These are phyloP conservation scores for Eudemis profundana DNA, from an alignment of 2,888 invertebrate species.

Conservation along the genomic window DNA sequence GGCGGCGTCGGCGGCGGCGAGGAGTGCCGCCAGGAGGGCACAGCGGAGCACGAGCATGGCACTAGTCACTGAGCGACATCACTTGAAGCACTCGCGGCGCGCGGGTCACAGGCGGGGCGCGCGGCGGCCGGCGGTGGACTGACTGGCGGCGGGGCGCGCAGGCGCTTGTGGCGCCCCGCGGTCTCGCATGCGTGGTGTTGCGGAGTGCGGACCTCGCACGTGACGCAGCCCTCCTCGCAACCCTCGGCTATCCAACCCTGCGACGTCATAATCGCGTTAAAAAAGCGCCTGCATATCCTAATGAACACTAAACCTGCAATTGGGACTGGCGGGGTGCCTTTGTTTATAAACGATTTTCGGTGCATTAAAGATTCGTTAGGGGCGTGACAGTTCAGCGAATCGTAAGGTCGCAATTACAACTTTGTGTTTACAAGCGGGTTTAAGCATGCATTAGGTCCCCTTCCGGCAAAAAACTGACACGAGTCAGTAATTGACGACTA, in stretches of 20 bases:
- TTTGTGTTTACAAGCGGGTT: constrained; percentile 64
- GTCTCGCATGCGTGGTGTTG: constrained; percentile 85
- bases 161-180: constrained; percentile 79
- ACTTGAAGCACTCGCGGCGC: constrained; percentile 79
- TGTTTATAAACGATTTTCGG: constrained; percentile 73
- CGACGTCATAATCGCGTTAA: constrained; percentile 83
- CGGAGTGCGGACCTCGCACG: constrained; percentile 84
- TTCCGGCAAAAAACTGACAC: constrained; percentile 63
- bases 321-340: constrained; percentile 69
- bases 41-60: constrained; percentile 82
- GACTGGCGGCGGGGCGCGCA: constrained; percentile 65
- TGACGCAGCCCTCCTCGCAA: constrained; percentile 84
- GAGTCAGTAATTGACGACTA: constrained; percentile 68
- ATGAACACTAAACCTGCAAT: constrained; percentile 82
- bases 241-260: constrained; percentile 73
- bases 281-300: constrained; percentile 82
- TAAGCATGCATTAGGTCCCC: constrained; percentile 67
- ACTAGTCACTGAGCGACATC: constrained; percentile 84
- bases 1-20: constrained; percentile 86
- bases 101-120: constrained; percentile 82
- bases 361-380: constrained; percentile 76
- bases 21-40: constrained; percentile 82
- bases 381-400: constrained; percentile 72
- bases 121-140: constrained; percentile 68
- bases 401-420: constrained; percentile 77